phyloP scores from a whole-genome alignment of 2,797 vertebrate genomes.

The Glossophaga mutica region DNA sequence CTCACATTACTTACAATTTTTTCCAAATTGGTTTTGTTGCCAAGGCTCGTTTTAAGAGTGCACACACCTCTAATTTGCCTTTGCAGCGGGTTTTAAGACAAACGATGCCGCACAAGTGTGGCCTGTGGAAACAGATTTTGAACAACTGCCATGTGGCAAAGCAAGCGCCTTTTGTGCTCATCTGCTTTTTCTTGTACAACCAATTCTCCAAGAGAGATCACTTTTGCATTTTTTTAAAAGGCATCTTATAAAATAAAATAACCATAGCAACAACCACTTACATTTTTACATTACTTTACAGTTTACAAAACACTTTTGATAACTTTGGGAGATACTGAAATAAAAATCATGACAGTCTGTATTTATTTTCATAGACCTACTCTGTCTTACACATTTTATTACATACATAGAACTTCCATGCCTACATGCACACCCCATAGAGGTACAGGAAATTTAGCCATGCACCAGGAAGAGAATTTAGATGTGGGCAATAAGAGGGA shows the following conservation, averaged over 20 bases:
- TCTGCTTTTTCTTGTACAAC: neutral
- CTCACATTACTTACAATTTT: neutral
- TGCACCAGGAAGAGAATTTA: neutral
- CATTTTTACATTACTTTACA: neutral
- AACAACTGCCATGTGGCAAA: neutral
- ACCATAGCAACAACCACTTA: neutral
- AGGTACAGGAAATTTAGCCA: neutral
- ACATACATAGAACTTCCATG: neutral
- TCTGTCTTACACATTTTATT: neutral
- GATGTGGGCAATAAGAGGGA: neutral
- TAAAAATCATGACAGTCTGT: neutral
- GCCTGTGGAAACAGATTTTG: neutral
- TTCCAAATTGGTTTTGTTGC: constrained; percentile 47
- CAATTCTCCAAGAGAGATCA: neutral
- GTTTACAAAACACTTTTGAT: constrained; percentile 27
- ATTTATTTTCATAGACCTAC: neutral
- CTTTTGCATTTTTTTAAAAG: neutral
- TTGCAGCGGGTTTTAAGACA: neutral
- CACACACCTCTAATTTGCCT: constrained; percentile 9
- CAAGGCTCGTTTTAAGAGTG: neutral
- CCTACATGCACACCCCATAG: neutral
- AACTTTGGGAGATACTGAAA: neutral
- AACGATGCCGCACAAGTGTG: neutral
- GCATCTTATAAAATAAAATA: constrained; percentile 1
- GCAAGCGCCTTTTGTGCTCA: neutral